A percentile compares a stretch with the other conserved stretches of the same genome.
Conservation (phyloP, 2,888 invertebrate species). For the Pammene fasciana region DNA sequence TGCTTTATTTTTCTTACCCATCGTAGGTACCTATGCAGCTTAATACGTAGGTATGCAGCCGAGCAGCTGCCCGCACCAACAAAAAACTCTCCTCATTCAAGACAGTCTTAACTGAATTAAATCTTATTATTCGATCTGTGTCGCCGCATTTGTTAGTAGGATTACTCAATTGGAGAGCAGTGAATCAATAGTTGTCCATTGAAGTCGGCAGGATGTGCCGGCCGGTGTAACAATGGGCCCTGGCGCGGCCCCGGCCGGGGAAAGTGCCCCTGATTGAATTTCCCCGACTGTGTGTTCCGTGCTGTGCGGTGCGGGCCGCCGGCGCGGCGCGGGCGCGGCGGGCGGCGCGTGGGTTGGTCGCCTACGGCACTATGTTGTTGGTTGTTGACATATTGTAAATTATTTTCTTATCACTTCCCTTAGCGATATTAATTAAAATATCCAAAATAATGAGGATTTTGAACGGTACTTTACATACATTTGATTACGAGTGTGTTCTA, state of each 20-base stretch:
- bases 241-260: conserved; percentile 3
- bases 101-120: conserved; percentile 13
- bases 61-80: conserved; percentile 2
- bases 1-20: no score
- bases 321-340: neutral
- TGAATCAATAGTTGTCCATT: conserved; percentile 16
- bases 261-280: conserved; percentile 28
- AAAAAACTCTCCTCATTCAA: conserved; percentile 5
- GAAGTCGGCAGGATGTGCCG: conserved; percentile 25
- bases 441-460: neutral
- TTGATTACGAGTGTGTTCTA: neutral
- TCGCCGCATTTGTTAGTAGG: conserved; percentile 21
- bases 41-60: neutral
- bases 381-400: conserved; percentile 4
- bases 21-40: neutral
- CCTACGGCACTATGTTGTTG: neutral
- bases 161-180: conserved; percentile 26
- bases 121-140: conserved; percentile 21
- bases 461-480: neutral
- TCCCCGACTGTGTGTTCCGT: conserved; percentile 20
- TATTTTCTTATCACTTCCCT: neutral
- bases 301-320: neutral
- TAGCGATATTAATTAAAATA: neutral
- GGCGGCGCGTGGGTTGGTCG: conserved; percentile 6
- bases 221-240: conserved; percentile 16